These are phyloP conservation scores for Notodonta dromedarius DNA, from an alignment of 2,888 invertebrate genomes.

Conservation along the genomic window DNA sequence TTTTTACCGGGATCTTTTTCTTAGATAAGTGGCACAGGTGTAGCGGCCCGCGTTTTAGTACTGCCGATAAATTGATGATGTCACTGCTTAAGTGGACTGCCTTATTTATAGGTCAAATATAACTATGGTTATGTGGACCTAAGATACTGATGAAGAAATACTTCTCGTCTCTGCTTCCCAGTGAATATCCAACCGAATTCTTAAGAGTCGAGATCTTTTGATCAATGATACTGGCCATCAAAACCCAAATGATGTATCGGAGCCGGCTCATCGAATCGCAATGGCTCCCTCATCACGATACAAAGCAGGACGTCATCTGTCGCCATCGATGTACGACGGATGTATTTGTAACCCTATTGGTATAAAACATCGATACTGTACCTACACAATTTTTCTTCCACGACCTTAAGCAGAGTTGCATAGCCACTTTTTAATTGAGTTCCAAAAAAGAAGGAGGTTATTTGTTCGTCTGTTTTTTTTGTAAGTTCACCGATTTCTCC, in stretches of 20 bases:
- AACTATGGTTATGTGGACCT: neutral
- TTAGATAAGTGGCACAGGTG: slow-evolving; percentile 31
- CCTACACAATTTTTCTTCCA: neutral
- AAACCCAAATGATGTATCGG: slow-evolving; percentile 20
- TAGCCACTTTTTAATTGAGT: no score
- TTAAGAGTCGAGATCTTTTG: neutral
- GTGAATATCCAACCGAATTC: no score
- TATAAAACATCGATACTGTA: neutral
- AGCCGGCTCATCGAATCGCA: slow-evolving; percentile 15
- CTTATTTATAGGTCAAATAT: neutral
- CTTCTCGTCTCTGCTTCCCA: no score
- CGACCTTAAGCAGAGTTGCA: no score
- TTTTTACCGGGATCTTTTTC: neutral
- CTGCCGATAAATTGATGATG: slow-evolving; percentile 17
- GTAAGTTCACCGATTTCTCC: no score
- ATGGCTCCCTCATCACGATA: slow-evolving; percentile 34
- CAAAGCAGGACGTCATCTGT: slow-evolving; percentile 35
- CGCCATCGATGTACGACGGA: slow-evolving; percentile 14
- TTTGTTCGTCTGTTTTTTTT: no score
- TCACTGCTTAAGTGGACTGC: slow-evolving; percentile 2
- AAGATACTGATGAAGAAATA: neutral
- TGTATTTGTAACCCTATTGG: neutral
- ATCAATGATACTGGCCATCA: slow-evolving; percentile 1
- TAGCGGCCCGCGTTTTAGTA: slow-evolving; percentile 25
- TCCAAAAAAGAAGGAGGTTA: no score